phyloP scores from a whole-genome alignment of 1,140 invertebrate genomes.

The Panagrolaimus sp. region DNA sequence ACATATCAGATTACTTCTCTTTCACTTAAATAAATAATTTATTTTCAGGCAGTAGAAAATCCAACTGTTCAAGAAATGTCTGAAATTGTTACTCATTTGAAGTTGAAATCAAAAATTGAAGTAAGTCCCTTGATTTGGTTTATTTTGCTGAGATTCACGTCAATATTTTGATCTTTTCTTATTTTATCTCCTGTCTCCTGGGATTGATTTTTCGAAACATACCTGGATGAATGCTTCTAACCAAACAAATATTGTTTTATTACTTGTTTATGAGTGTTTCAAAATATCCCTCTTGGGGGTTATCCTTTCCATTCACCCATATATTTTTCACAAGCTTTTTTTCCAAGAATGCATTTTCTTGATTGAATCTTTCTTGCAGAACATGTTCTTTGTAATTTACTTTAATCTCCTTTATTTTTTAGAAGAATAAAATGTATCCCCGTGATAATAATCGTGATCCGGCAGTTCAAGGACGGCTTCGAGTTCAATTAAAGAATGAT shows the following conservation, averaged over 20 bases:
- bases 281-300: neutral
- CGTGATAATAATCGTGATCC: slow-evolving; percentile 82
- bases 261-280: neutral
- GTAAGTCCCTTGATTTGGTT: slow-evolving; percentile 42
- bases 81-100: slow-evolving; percentile 77
- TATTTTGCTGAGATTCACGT: too few species aligned
- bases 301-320: neutral
- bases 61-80: slow-evolving; percentile 86
- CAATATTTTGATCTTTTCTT: too few species aligned
- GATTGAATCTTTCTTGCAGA: slow-evolving; percentile 25
- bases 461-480: slow-evolving; percentile 75
- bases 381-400: neutral
- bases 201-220: too few species aligned
- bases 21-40: slow-evolving; percentile 14
- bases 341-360: slow-evolving; percentile 16
- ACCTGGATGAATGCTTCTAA: slow-evolving; percentile 8
- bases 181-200: too few species aligned
- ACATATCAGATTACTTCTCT: too few species aligned
- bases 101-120: slow-evolving; percentile 79
- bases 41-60: slow-evolving; percentile 75
- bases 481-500: slow-evolving; percentile 85
- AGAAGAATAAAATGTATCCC: slow-evolving; percentile 80
- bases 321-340: too few species aligned
- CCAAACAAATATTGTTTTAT: neutral
- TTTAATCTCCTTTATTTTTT: slow-evolving; percentile 16